These are phyloP conservation scores for Vombatus ursinus DNA, from an alignment of 2,113 vertebrate species.

Conservation along the genomic window DNA sequence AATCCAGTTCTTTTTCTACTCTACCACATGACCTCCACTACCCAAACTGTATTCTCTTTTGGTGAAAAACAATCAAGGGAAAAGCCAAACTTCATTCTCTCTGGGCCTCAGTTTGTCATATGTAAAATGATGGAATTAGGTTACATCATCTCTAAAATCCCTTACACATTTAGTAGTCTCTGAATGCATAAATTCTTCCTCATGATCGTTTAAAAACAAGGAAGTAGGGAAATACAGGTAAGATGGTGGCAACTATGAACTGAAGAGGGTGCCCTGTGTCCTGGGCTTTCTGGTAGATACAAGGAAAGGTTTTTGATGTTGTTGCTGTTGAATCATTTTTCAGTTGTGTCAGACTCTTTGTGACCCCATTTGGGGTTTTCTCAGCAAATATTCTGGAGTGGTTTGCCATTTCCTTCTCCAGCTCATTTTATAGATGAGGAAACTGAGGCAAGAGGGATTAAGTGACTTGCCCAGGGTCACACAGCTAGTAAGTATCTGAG, in stretches of 20 bases:
- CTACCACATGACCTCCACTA: not conserved
- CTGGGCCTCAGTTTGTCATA: not conserved
- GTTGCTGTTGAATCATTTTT: no score
- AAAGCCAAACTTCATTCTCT: not conserved
- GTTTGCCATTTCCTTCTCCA: no score
- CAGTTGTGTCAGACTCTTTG: no score
- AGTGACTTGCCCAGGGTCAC: no score
- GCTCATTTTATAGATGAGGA: no score
- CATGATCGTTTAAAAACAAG: not conserved
- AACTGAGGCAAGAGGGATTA: no score
- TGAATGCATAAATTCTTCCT: not conserved
- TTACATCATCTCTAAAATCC: not conserved
- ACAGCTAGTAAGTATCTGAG: no score
- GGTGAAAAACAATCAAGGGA: not conserved
- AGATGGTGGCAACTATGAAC: not conserved
- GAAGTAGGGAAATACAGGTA: not conserved
- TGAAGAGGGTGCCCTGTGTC: not conserved
- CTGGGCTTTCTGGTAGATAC: not conserved
- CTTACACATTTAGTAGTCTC: not conserved
- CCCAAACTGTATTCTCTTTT: not conserved
- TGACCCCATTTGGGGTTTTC: no score
- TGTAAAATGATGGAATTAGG: not conserved
- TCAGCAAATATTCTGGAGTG: no score
- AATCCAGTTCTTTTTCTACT: not conserved
- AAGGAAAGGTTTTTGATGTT: no score